These are phyloP conservation scores for Semnornis frantzii DNA, from an alignment of 2,113 vertebrate species.

Conservation along the genomic window DNA sequence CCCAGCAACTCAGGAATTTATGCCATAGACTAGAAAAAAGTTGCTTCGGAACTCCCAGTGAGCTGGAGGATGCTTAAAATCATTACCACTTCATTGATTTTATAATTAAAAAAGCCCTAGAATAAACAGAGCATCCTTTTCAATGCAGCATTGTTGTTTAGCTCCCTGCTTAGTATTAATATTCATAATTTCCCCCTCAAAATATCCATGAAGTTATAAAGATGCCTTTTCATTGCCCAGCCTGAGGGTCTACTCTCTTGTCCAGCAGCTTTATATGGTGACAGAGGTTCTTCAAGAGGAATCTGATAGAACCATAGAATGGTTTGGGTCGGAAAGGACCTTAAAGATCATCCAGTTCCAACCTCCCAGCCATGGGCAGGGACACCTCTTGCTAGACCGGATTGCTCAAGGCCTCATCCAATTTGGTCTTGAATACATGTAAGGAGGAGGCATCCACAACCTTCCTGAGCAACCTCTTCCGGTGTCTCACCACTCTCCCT, in stretches of 20 bases:
- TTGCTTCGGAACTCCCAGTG: constrained; percentile 62
- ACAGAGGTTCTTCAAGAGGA: too few relatives aligned
- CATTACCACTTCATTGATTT: constrained; percentile 79
- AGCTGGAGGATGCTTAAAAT: constrained; percentile 71
- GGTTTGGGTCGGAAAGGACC: too few relatives aligned
- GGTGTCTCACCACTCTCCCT: too few relatives aligned
- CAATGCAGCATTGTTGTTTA: constrained; percentile 24
- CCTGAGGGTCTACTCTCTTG: not conserved
- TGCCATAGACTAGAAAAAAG: constrained; percentile 59
- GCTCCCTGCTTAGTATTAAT: constrained; percentile 26
- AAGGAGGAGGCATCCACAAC: too few relatives aligned
- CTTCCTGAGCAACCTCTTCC: too few relatives aligned
- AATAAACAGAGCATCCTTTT: constrained; percentile 70
- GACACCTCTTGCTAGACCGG: too few relatives aligned
- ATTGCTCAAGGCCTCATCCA: too few relatives aligned
- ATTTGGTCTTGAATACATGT: too few relatives aligned
- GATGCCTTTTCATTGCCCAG: not conserved
- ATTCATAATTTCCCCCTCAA: not conserved
- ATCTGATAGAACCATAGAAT: too few relatives aligned
- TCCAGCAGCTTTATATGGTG: not conserved
- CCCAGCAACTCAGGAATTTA: constrained; percentile 74
- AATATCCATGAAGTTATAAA: not conserved
- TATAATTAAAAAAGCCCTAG: constrained; percentile 68
- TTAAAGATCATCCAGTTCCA: too few relatives aligned
- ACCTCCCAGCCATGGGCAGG: too few relatives aligned